Base-by-base conservation (phyloP, 2,797 vertebrate species). In the Muscicapa comitata region DNA sequence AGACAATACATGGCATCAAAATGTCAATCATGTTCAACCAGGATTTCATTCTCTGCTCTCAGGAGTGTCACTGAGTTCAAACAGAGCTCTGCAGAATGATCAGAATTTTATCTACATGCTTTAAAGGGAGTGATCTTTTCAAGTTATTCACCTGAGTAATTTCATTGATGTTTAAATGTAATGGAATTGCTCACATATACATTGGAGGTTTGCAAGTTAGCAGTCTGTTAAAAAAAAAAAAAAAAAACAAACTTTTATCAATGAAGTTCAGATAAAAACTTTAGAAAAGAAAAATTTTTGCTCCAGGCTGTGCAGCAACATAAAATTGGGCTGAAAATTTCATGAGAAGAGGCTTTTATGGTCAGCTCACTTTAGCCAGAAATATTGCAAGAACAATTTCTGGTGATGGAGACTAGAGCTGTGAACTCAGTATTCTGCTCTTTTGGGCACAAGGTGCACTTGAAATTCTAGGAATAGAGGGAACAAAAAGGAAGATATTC, bases 141-240 rank as follows among this genome's bases (percentile, higher is more conserved):
- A 19, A 88, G 79, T 86, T 88, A 95, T 88, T 90, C 94, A 95
- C 76, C 70, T 47, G 70, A 80, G 82, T 88, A 91, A 96, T 88
- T 88, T 81, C 86, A 94, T 7, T 90, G 87, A 91, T 91, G 88
- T 77, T 94, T 86, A 94, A 93, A 90, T 90, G 77, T 78, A 87
- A 90, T 37, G 73, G 76, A 94, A 95, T 70, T 84, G 73, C 76
- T 88, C 86, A 57, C 55, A 40, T 29, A 40, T 40, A 88, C 88
- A 38, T 48, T 77, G 72, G 85, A 92, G 80, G 40, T 81, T 90
- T 94, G 79, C 35, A 78, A 84, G 61, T 91, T 88, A 59, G 58
- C 48, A 85, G 65, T 73, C 82, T 93, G 73, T 65, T n/a, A n/a
- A n/a, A 29, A 59, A 59, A 83, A 83, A 23, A 23, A 47, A 45